Base-by-base conservation (phyloP, 53 echinoderm and acorn worm genomes). In the Crossaster papposus region DNA sequence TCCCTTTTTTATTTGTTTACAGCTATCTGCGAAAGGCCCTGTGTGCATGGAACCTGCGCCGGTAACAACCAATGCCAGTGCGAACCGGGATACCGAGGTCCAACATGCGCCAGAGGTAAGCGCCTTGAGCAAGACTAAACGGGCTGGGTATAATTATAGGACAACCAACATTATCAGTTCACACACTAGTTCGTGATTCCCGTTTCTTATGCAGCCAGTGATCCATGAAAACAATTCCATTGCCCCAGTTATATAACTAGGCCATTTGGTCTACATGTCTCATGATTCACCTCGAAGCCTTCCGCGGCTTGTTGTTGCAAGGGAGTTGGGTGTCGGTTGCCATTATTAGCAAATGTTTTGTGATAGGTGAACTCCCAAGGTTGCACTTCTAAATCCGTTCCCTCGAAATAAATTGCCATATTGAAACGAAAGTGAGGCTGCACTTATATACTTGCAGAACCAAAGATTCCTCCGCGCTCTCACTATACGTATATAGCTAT, bases 11-110 rank as follows among this genome's bases (percentile, higher is more conserved):
- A 10, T 14, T 53, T 76, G 18, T 22, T 81, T 88, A 9, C 91
- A 96, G 96, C 96, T 53, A 54, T 90, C 28, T 96, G 96, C 54
- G 85, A 82, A 70, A 85, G 89, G 36, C 82, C 86, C 10, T 96
- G 96, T 35, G 94, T 92, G 11, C 92, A 96, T 80, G 96, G 96
- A n/a, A 93, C 91, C 11, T 96, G 96, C 70, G 30, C 92, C 15
- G 92, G 85, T 14, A 93, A 91, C 0, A 89, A 95, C 79, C 90
- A 79, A 44, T 96, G 96, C 54, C 73, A 93, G 71, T 96, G 96
- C 64, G 81, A 90, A 15, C 71, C 79, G 22, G 96, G 96, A 53
- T 96, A 93, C 81, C 90, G 77, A 44, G 96, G 96, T 15, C 4
- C 78, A 32, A 88, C 90, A 6, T 96, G 96, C 36, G 93, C 92